Evolutionary conservation across 2,888 invertebrate species (phyloP).

Genomic region (Leptodirus hochenwartii): DNA sequence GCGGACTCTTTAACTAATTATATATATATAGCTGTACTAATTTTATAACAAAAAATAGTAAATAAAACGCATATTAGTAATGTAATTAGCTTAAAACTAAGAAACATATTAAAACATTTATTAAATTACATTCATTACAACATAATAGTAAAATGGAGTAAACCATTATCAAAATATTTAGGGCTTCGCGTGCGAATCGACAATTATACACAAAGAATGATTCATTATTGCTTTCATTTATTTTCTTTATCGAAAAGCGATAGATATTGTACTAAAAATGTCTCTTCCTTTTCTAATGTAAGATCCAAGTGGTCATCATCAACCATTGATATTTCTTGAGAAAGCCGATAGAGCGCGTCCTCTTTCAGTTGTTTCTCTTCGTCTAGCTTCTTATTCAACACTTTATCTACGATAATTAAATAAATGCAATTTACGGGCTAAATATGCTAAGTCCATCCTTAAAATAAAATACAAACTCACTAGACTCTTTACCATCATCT

Average conservation of each 20-base stretch:
- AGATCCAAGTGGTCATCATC: slow-evolving; percentile 63
- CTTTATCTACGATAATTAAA: too few species aligned
- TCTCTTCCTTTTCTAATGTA: slow-evolving; percentile 47
- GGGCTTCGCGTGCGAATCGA: neutral
- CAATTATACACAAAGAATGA: slow-evolving; percentile 6
- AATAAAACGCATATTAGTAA: too few species aligned
- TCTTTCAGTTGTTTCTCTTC: slow-evolving; percentile 24
- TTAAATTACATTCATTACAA: too few species aligned
- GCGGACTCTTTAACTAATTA: too few species aligned
- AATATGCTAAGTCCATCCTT: neutral
- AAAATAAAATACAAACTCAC: neutral
- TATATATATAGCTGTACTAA: too few species aligned
- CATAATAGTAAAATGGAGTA: too few species aligned
- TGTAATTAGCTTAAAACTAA: too few species aligned
- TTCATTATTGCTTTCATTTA: slow-evolving; percentile 5
- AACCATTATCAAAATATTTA: too few species aligned
- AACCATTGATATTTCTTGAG: slow-evolving; percentile 33
- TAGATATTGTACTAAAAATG: slow-evolving; percentile 47
- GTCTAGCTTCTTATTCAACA: slow-evolving; percentile 4
- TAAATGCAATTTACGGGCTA: too few species aligned
- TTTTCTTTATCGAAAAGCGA: slow-evolving; percentile 28
- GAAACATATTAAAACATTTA: too few species aligned
- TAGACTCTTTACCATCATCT: slow-evolving; percentile 7
- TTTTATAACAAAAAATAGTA: too few species aligned
- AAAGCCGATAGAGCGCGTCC: slow-evolving; percentile 39